Evolutionary conservation across 2,888 invertebrate species (phyloP).

Genomic region (Aplocera efformata): DNA sequence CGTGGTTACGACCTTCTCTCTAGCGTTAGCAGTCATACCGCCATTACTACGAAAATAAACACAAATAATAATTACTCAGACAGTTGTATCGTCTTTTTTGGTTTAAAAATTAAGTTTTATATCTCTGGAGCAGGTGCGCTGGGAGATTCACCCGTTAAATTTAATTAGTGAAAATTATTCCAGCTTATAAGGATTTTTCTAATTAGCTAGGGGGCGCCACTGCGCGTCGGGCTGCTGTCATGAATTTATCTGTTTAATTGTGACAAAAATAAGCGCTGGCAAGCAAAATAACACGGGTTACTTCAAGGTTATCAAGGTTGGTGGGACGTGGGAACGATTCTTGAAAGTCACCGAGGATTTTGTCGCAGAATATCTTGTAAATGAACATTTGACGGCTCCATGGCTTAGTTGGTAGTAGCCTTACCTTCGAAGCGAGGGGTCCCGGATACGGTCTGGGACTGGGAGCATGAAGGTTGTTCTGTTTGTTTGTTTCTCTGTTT

Average conservation of each 20-base stretch:
- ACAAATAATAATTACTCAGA: slow-evolving; percentile 40
- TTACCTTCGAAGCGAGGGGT: too few relatives aligned
- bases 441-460: too few relatives aligned
- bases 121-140: slow-evolving; percentile 52
- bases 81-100: slow-evolving; percentile 34
- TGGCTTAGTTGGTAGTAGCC: too few relatives aligned
- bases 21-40: not conserved
- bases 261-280: not conserved
- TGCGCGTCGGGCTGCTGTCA: slow-evolving; percentile 15
- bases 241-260: slow-evolving; percentile 15
- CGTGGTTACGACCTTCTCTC: too few relatives aligned
- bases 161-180: slow-evolving; percentile 69
- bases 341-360: too few relatives aligned
- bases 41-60: slow-evolving; percentile 13
- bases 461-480: too few relatives aligned
- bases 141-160: slow-evolving; percentile 46
- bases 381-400: too few relatives aligned
- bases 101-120: slow-evolving; percentile 35
- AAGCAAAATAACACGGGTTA: not conserved
- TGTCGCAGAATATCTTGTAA: too few relatives aligned
- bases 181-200: slow-evolving; percentile 63
- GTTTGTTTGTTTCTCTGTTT: too few relatives aligned
- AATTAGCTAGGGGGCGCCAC: slow-evolving; percentile 44
- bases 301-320: not conserved
- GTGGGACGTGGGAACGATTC: too few relatives aligned